Percentiles rank a stretch among this genome's conserved stretches.
Evolutionary conservation across 2,888 invertebrate genomes (phyloP).

Genomic region (Agrotis ipsilon): DNA sequence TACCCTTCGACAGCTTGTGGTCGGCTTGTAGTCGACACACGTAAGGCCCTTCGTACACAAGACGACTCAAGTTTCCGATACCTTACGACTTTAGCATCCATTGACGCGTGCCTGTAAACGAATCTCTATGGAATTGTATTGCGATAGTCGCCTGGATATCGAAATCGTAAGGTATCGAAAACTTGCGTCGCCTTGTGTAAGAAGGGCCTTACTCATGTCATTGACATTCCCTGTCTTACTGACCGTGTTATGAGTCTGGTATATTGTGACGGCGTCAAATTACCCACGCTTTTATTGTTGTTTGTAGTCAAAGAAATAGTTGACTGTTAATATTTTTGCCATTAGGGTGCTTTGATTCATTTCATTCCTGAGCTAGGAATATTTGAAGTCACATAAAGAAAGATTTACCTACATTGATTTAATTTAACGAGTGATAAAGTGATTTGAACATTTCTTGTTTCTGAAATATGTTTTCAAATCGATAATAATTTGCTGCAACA

Average conservation of each 20-base stretch:
- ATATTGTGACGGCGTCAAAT: not conserved
- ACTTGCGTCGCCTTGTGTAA: too few species aligned
- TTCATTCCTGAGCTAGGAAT: not conserved
- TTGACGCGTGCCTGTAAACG: too few species aligned
- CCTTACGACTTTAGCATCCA: too few species aligned
- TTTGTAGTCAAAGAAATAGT: slow-evolving; percentile 3
- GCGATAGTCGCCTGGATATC: too few species aligned
- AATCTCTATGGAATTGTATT: too few species aligned
- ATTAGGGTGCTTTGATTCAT: slow-evolving; percentile 10
- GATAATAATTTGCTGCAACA: too few species aligned
- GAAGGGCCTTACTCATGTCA: too few species aligned
- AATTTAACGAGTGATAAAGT: not conserved
- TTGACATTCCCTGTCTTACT: slow-evolving; percentile 7
- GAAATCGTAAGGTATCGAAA: too few species aligned
- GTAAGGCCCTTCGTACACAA: too few species aligned
- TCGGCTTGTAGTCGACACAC: slow-evolving; percentile 7
- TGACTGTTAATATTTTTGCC: not conserved
- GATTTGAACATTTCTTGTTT: too few species aligned
- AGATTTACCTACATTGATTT: not conserved
- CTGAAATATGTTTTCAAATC: too few species aligned
- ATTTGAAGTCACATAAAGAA: not conserved
- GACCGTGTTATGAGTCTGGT: not conserved
- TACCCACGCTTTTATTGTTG: slow-evolving; percentile 14
- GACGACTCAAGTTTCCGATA: too few species aligned
- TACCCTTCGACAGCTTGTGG: slow-evolving; percentile 1